Base-by-base conservation (phyloP, 2,888 invertebrate species). In the Shargacucullia verbasci region DNA sequence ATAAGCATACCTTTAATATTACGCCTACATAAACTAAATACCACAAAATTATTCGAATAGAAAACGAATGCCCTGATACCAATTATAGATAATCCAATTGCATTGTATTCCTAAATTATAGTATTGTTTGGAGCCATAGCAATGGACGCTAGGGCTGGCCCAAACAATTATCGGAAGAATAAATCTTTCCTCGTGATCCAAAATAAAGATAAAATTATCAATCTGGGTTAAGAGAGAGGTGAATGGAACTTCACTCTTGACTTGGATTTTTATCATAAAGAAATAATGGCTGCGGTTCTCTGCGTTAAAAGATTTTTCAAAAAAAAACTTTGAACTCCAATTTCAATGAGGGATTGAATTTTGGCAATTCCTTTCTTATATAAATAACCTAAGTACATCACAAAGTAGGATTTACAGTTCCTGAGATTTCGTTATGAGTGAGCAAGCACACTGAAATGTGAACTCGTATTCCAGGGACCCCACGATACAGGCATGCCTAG, bases 91-190 rank as follows among this genome's bases (percentile, higher is more conserved):
- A 73, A 62, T 44, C 12, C 39, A 47, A 53, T 50, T 38, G 54
- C 43, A 68, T 57, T 58, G 66, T 76, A 50, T 73, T 69, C 40
- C 35, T 59, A 73, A 64, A 76, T 76, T 73, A 52, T 43, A 4
- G 48, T 56, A 66, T 76, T 73, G 77, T 76, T 76, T 58, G 50
- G 55, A 56, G 33, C 34, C 38, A 56, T 49, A 34, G 46, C 27
- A 25, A 40, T 2, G 25, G 44, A 47, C 45, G 29, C 15, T 47
- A 64, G 60, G 54, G 58, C 58, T 34, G 34, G 11, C 25, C 38
- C 35, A 53, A 56, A 56, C 40, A 40, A 60, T 75, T 75, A 69
- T 73, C 53, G 41, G 45, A n/a, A 7, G 40, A 43, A 25, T 38
- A 50, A 57, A 71, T 72, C 72, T 62, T 13, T 29, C 35, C 7